Evolutionary conservation across 2,888 invertebrate species (phyloP).

Genomic region (Trichacis sp.): DNA sequence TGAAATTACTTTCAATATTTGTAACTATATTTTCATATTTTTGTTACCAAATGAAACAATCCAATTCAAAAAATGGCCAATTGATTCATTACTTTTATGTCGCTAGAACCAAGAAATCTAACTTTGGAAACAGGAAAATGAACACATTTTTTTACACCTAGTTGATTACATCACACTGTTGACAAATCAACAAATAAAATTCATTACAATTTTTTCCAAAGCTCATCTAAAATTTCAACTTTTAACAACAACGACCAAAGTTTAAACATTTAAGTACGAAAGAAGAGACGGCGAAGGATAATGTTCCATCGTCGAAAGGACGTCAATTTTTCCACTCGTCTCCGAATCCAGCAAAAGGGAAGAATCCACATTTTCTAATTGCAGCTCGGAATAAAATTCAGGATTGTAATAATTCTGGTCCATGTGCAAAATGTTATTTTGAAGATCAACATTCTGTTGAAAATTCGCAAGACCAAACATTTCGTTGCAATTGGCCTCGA

Average conservation of each 20-base stretch:
- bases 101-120: no score
- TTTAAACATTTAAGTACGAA: constrained; percentile 52
- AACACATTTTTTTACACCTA: no score
- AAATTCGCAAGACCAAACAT: constrained; percentile 50
- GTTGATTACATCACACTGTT: no score
- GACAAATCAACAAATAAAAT: no score
- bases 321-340: constrained; percentile 46
- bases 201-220: no score
- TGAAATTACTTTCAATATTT: constrained; percentile 6
- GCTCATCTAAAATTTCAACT: no score
- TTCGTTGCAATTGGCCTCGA: constrained; percentile 53
- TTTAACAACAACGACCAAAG: no score
- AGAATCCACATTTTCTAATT: constrained; percentile 47
- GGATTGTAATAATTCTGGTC: constrained; percentile 52
- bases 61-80: no score
- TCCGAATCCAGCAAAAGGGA: constrained; percentile 48
- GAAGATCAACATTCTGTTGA: constrained; percentile 49
- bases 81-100: no score
- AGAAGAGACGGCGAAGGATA: constrained; percentile 51
- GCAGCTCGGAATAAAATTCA: constrained; percentile 50
- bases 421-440: constrained; percentile 45
- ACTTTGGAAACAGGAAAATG: no score
- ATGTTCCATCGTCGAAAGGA: constrained; percentile 47
- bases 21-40: constrained; percentile 1
- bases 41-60: no score